These are phyloP conservation scores for Acrocephalus scirpaceus DNA, from an alignment of 2,797 vertebrate species.

Conservation along the genomic window DNA sequence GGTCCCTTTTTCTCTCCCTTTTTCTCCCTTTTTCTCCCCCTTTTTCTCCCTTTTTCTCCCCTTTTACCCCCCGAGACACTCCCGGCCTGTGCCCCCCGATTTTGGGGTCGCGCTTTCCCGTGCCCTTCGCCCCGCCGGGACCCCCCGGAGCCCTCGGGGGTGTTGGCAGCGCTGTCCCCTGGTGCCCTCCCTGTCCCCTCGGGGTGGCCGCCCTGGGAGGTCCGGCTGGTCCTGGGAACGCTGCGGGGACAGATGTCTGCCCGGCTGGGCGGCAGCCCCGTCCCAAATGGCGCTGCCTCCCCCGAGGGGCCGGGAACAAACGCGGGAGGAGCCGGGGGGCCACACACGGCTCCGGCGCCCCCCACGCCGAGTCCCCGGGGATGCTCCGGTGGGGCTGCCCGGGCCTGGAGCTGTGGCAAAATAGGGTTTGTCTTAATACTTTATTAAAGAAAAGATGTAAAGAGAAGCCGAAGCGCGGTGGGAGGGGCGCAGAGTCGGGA, in stretches of 20 bases:
- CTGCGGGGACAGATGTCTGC: not conserved
- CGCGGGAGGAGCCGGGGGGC: not conserved
- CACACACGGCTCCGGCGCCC: not conserved
- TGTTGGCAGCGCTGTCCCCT: not conserved
- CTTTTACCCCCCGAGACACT: fast-evolving
- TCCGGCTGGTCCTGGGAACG: not conserved
- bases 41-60: not conserved
- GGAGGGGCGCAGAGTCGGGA: no score
- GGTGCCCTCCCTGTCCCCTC: not conserved
- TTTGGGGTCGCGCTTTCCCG: no score
- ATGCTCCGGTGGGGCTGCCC: not conserved
- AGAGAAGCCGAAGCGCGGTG: not conserved
- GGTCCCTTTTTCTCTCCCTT: not conserved
- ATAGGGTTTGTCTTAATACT: fast-evolving
- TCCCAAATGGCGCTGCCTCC: conserved; percentile 11
- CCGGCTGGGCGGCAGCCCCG: not conserved
- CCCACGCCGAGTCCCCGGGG: not conserved
- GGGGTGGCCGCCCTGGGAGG: not conserved
- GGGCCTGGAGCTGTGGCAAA: not conserved
- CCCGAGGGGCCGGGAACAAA: not conserved
- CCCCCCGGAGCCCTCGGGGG: no score
- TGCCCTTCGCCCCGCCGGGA: not conserved
- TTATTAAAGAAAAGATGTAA: not conserved
- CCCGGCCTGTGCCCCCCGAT: fast-evolving
- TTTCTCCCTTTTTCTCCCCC: not conserved